Evolutionary conservation across 2,888 invertebrate genomes (phyloP).

Genomic region (Antheraea yamamai): DNA sequence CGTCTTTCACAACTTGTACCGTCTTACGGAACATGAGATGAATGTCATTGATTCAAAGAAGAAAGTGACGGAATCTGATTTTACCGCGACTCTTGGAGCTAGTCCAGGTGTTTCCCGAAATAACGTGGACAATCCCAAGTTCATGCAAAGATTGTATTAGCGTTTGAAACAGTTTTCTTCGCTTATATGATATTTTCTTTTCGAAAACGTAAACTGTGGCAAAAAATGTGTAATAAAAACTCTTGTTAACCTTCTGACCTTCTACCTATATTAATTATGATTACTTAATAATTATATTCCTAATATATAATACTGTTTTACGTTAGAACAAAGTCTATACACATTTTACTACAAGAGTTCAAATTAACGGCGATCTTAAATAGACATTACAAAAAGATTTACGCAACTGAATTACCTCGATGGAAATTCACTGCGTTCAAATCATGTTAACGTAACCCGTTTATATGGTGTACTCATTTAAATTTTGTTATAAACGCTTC

Average conservation of each 20-base stretch:
- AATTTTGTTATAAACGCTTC: neutral
- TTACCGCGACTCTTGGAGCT: constrained; percentile 70
- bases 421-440: neutral
- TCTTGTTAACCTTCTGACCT: too few relatives aligned
- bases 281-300: too few relatives aligned
- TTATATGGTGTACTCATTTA: neutral
- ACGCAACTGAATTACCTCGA: neutral
- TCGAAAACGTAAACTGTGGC: neutral
- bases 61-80: constrained; percentile 74
- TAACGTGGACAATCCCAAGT: constrained; percentile 66
- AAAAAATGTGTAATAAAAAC: neutral
- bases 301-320: neutral
- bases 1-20: constrained; percentile 31
- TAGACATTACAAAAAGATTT: neutral
- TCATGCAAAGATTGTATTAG: constrained; percentile 65
- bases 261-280: too few relatives aligned
- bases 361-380: neutral
- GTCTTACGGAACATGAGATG: constrained; percentile 33
- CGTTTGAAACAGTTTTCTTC: constrained; percentile 57
- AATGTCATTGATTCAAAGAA: constrained; percentile 74
- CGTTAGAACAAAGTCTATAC: neutral
- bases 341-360: neutral
- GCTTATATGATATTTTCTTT: constrained; percentile 23
- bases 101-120: constrained; percentile 78
- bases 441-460: neutral